Evolutionary conservation across 1,140 invertebrate genomes (phyloP).

Genomic region (Stenopsyche tienmushanensis): DNA sequence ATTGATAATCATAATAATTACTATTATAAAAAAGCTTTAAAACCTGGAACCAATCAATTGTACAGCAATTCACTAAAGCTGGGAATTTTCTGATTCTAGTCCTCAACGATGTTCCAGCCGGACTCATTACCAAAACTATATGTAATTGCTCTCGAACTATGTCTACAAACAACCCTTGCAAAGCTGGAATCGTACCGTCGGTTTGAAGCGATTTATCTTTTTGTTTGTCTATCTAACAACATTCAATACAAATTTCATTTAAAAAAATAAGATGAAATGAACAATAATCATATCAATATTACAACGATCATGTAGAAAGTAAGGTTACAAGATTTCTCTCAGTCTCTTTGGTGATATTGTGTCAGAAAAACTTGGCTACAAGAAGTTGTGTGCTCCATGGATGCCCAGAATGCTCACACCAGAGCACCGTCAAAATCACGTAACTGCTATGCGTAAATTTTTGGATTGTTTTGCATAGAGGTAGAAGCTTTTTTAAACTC

Average conservation of each 20-base stretch:
- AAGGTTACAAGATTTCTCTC: no score
- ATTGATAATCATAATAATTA: no score
- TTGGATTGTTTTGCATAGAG: no score
- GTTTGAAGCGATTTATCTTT: constrained; percentile 88
- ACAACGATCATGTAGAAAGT: no score
- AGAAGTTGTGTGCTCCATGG: no score
- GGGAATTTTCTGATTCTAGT: constrained; percentile 91
- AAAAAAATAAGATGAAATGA: no score
- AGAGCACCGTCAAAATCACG: no score
- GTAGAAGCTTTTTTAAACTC: no score
- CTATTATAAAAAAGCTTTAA: background rate
- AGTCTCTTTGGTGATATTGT: no score
- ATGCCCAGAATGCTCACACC: no score
- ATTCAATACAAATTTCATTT: constrained; percentile 10
- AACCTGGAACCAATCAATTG: constrained; percentile 97
- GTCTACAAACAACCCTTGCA: constrained; percentile 92
- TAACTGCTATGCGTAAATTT: no score
- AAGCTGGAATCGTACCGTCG: constrained; percentile 83
- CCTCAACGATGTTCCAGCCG: constrained; percentile 83
- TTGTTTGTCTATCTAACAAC: constrained; percentile 78
- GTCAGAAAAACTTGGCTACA: no score
- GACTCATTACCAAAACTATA: constrained; percentile 89
- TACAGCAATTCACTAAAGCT: constrained; percentile 93
- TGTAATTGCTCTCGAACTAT: constrained; percentile 91
- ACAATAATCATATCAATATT: background rate